Conservation (phyloP, 2,113 vertebrate genomes). For the Eulemur rufifrons region DNA sequence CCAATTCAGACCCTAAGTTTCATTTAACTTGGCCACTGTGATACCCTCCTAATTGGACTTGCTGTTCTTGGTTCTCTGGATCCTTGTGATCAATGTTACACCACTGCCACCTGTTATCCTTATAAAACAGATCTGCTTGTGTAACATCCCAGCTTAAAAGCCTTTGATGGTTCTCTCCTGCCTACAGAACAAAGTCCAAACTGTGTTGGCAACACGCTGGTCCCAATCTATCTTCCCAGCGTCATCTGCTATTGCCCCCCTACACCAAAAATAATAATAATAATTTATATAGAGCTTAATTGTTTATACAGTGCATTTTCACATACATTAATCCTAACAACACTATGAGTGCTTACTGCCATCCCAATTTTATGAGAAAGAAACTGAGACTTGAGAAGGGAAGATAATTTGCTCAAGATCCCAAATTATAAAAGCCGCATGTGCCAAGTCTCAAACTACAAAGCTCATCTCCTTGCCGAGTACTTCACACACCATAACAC, state of each 20-base stretch:
- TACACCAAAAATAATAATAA: background rate
- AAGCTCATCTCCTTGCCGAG: background rate
- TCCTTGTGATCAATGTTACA: slow-evolving; percentile 34
- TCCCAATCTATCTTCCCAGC: background rate
- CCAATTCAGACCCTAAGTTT: background rate
- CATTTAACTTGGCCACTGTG: slow-evolving; percentile 5
- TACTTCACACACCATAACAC: background rate
- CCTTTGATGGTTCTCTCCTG: slow-evolving; percentile 43
- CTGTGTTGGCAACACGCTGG: background rate
- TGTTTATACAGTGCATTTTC: background rate
- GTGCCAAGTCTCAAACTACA: slow-evolving; percentile 7
- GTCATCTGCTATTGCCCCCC: background rate
- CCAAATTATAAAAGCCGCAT: slow-evolving; percentile 15
- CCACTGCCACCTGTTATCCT: slow-evolving; percentile 11
- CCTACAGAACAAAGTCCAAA: slow-evolving; percentile 42
- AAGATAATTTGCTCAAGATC: background rate
- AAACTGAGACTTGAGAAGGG: slow-evolving; percentile 36
- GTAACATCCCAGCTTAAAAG: background rate
- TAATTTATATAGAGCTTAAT: background rate
- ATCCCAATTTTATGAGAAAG: slow-evolving; percentile 35
- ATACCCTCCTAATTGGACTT: background rate
- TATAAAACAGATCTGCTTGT: slow-evolving; percentile 40
- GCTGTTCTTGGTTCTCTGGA: background rate
- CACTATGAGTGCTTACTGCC: background rate
- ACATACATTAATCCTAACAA: slow-evolving; percentile 31